A percentile compares a stretch with the other conserved stretches of the same genome.
These are phyloP conservation scores for Eupithecia tripunctaria DNA, from an alignment of 2,888 invertebrate genomes.

Conservation along the genomic window DNA sequence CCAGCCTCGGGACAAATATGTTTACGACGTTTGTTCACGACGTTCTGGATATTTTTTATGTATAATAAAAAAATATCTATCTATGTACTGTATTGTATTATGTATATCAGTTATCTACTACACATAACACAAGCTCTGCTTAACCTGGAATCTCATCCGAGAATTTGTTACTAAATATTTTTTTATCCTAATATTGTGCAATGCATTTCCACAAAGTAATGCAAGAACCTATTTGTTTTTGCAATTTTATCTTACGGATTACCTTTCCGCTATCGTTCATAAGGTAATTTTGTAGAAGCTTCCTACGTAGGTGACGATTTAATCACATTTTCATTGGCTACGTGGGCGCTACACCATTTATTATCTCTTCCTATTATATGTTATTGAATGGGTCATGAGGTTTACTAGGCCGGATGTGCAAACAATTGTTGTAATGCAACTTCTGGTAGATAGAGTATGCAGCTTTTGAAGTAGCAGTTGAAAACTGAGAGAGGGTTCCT, in stretches of 20 bases:
- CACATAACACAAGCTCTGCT: no score
- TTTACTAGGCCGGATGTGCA: constrained; percentile 27
- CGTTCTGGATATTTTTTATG: no score
- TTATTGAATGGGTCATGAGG: constrained; percentile 26
- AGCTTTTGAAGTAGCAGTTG: neutral
- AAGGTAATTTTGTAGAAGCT: neutral
- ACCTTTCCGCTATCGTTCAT: neutral
- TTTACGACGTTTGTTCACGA: no score
- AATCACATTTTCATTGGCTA: constrained; percentile 40
- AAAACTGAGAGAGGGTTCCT: neutral
- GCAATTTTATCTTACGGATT: neutral
- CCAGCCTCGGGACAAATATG: no score
- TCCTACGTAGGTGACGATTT: constrained; percentile 31
- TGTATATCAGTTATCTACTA: no score
- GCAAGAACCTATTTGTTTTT: no score
- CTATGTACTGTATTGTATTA: no score
- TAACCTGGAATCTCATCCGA: no score
- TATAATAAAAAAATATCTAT: no score
- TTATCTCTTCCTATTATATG: constrained; percentile 35
- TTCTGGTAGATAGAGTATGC: neutral
- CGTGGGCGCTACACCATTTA: constrained; percentile 33
- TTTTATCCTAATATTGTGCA: no score
- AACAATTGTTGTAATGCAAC: neutral
- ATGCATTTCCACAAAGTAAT: no score
- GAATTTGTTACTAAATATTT: no score